Conservation (phyloP, 1,140 invertebrate species). For the Meteorus sp. region DNA sequence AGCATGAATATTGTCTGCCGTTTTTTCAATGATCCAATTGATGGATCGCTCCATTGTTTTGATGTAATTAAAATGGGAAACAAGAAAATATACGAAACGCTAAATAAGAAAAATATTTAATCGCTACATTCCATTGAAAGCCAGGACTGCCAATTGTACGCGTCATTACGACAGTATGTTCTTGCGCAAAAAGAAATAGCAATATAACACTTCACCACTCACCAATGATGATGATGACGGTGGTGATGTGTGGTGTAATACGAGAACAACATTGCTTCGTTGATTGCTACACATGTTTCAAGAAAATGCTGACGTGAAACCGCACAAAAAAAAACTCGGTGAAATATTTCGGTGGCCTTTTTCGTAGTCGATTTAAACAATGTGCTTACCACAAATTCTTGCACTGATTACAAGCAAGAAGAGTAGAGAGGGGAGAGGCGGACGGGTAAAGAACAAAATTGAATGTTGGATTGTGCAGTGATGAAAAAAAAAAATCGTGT, state of each 20-base stretch:
- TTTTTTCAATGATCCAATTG: conserved; percentile 11
- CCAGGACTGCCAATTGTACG: conserved; percentile 42
- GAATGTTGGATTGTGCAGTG: too few relatives aligned
- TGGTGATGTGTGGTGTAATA: too few relatives aligned
- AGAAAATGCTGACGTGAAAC: conserved; percentile 19
- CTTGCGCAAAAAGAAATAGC: background rate
- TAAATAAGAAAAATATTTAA: conserved; percentile 26
- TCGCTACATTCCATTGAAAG: conserved; percentile 48
- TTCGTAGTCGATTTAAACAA: conserved; percentile 26
- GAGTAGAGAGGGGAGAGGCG: background rate
- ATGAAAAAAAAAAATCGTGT: too few relatives aligned
- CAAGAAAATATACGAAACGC: background rate
- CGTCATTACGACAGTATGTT: conserved; percentile 20
- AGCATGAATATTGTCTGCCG: conserved; percentile 1
- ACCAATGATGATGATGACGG: background rate
- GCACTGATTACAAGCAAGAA: conserved; percentile 9
- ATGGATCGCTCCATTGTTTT: conserved; percentile 18
- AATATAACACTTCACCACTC: too few relatives aligned
- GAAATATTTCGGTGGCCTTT: conserved; percentile 32
- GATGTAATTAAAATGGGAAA: background rate
- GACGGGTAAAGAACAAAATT: too few relatives aligned
- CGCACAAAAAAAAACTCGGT: conserved; percentile 15
- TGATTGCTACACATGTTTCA: background rate
- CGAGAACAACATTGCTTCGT: background rate
- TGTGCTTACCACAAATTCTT: conserved; percentile 10